phyloP scores from a whole-genome alignment of 2,888 invertebrate genomes.

The Agelastica alni region DNA sequence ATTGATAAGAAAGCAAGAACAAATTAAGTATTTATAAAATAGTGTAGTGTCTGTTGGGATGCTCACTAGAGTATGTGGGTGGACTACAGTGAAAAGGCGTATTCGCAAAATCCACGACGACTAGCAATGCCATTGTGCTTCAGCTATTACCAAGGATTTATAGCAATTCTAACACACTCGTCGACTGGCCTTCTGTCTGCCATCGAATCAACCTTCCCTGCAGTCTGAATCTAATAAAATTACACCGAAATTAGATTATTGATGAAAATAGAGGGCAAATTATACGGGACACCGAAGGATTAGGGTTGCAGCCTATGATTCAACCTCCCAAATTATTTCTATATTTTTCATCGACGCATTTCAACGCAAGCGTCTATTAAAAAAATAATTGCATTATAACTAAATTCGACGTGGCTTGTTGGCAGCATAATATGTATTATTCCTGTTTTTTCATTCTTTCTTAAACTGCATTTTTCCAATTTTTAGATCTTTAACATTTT shows the following conservation, averaged over 20 bases:
- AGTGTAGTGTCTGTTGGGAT: constrained; percentile 39
- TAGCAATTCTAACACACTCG: constrained; percentile 55
- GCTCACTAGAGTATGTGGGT: constrained; percentile 46
- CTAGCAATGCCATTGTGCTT: constrained; percentile 56
- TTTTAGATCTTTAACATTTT: too few species aligned
- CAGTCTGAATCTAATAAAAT: constrained; percentile 31
- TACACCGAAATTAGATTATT: constrained; percentile 32
- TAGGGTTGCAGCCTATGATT: constrained; percentile 27
- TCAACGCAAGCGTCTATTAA: too few species aligned
- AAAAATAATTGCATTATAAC: too few species aligned
- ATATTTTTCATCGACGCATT: constrained; percentile 4
- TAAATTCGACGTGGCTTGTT: too few species aligned
- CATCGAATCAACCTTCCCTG: constrained; percentile 35
- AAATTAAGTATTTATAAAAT: constrained; percentile 17
- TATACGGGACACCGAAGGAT: constrained; percentile 29
- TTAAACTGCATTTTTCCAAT: too few species aligned
- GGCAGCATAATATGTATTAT: too few species aligned
- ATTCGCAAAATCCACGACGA: constrained; percentile 55
- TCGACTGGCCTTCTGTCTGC: constrained; percentile 44
- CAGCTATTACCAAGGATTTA: constrained; percentile 57
- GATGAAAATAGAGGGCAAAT: constrained; percentile 32
- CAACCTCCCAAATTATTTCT: constrained; percentile 17
- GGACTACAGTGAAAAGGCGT: constrained; percentile 58
- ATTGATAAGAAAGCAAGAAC: not conserved
- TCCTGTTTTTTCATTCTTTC: too few species aligned